These are phyloP conservation scores for Hippolais icterina DNA, from an alignment of 2,113 vertebrate genomes.

Conservation along the genomic window DNA sequence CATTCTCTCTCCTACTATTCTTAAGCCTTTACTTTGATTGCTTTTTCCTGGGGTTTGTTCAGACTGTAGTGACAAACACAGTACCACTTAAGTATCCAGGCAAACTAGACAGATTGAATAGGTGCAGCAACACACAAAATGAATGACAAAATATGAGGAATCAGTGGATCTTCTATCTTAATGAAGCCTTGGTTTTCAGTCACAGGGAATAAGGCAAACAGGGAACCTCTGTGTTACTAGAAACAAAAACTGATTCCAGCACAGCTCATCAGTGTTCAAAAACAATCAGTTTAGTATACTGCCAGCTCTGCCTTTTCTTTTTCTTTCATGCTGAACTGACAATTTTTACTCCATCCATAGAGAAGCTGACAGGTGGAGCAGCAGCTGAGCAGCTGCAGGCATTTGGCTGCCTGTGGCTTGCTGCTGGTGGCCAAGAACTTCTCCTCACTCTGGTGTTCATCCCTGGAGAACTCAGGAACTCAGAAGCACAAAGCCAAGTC, in stretches of 20 bases:
- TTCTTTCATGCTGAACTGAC: slow-evolving; percentile 43
- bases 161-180: not conserved
- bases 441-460: not conserved
- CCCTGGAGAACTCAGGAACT: not conserved
- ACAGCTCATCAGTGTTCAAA: slow-evolving; percentile 18
- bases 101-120: not conserved
- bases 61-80: not conserved
- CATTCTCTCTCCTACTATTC: not conserved
- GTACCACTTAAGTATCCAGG: not conserved
- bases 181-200: not conserved
- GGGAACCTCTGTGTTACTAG: not conserved
- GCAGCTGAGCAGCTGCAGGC: slow-evolving; percentile 64
- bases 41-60: not conserved
- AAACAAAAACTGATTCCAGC: slow-evolving; percentile 14
- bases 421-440: not conserved
- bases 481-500: not conserved
- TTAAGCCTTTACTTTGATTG: not conserved
- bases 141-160: slow-evolving; percentile 14
- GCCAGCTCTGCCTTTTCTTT: slow-evolving; percentile 6
- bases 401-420: slow-evolving; percentile 40
- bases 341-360: slow-evolving; percentile 3
- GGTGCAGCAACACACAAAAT: not conserved
- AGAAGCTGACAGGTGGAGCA: slow-evolving; percentile 51
- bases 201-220: not conserved
- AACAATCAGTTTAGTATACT: not conserved